Evolutionary conservation across 92 coral and sea anemone species (phyloP), one percentile per base, ranked within the genome.

Genomic region (Plumapathes pennacea): DNA sequence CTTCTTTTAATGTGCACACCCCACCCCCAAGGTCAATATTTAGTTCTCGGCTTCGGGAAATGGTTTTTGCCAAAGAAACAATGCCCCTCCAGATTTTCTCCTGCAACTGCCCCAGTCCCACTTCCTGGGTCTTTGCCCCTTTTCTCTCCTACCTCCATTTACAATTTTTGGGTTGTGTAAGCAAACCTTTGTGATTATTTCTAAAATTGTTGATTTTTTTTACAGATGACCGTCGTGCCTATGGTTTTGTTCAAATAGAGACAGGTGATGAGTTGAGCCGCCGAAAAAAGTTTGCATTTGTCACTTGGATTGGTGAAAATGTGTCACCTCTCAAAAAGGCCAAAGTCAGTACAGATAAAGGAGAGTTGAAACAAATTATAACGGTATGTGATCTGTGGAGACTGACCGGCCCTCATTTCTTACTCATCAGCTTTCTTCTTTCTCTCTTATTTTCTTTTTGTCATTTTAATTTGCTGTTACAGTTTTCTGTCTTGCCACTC

Each of bases 231-330:
- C 77, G 80, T 3, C 84, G 99, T 45, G 62, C 55, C 13, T 94
- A 94, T 62, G 89, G 78, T 14, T 94, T 42, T 53, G 85, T 85
- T 44, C 61, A 96, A 26, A 37, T 94, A 28, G 95, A 88, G 54
- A 84, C 95, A 44, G 99, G 99, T 10, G 99, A 94, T 72, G 99
- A 94, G 61, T 54, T 94, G 60, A 94, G 99, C 77, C 73, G 54
- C 52, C 76, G 99, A 39, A 96, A 89, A 31, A 94, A 94, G 75
- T 94, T 94, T 46, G 99, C 84, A 4, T 67, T 94, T 38, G 72
- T 94, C 46, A 86, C 99, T 14, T 94, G 99, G 99, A 50, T 94
- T 5, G 96, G 99, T 2, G 78, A 62, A 19, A 60, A 57, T 24
- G 82, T 94, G 0, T 53, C 83, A n/a, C 32, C 88, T 6, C 40